Evolutionary conservation across 2,888 invertebrate species (phyloP), one percentile per base, ranked within the genome.

Genomic region (Melipona bicolor): DNA sequence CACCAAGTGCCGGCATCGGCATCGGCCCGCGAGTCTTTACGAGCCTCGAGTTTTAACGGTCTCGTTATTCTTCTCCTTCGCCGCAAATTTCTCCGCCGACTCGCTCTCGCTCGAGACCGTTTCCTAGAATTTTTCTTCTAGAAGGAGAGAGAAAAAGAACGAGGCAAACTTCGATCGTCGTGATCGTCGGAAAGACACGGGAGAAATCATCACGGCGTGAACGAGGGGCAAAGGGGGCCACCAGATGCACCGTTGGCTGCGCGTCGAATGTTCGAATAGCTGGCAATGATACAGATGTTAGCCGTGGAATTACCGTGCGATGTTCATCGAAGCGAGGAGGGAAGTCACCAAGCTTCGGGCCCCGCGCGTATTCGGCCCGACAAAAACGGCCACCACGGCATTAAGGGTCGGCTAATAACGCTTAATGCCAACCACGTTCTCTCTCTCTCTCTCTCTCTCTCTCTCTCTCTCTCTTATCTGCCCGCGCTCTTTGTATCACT

Each of bases 241-340:
- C 93, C 64, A 94, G 93, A 93, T 93, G 93, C 87, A 88, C 81
- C 49, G 69, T 32, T 67, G 36, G 52, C 70, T 67, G 86, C 86
- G 87, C 77, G 81, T 90, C 90, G 90, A 92, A 92, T 90, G 80
- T 79, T 61, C 90, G 89, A 92, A 91, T 90, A 67, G 90, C 84
- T 86, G 75, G 65, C 88, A 90, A 93, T 93, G 94, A 94, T 94
- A 94, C 94, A 94, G 94, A 94, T 94, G 94, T 94, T 93, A 94
- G 74, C 84, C 43, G 43, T 43, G 61, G 81, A 77, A 83, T 81
- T 84, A 86, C 68, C 74, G 67, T 77, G 32, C 73, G 73, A 70
- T 90, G 90, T 27, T 88, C 89, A 84, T 43, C 87, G 81, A 70
- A 85, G 86, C 84, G 89, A 15, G 71, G 65, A 62, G 72, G 84